Base-by-base conservation (phyloP, 2,888 invertebrate species). In the Muschampia plurimacula region DNA sequence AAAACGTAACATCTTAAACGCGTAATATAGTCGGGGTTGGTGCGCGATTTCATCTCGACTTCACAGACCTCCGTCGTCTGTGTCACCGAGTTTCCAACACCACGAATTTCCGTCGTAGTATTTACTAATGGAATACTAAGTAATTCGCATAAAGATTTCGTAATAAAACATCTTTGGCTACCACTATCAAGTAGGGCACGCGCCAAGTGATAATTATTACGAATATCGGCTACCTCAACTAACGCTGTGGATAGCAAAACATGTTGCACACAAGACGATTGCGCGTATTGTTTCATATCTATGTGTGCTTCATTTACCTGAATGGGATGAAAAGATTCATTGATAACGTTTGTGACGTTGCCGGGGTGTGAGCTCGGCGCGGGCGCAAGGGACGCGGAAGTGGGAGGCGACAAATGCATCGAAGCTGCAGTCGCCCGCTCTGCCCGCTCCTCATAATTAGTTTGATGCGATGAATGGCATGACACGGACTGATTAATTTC, bases 161-260 rank as follows among this genome's bases (percentile, higher is more conserved):
- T 28, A 10, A 60, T 69, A 32, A 69, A 69, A 49, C 62, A 69
- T 4, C 75, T 73, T 44, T 79, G 74, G 74, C 78, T 79, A 9
- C 81, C 79, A 44, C 65, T 77, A 41, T 81, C 81, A 0, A 79
- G 65, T 5, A 79, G 62, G 4, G 75, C 76, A 8, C 75, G 74
- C 2, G 55, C 74, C 32, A 46, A 57, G 22, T 76, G 75, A 74
- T 68, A 75, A 1, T 69, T 72, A 64, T 74, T 65, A 39, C 65
- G 49, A 12, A 10, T 22, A 68, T 74, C 74, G 9, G 46, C 36
- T n/a, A 78, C 46, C 69, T 77, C 76, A 2, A 79, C 74, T 15
- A 79, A 39, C 0, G 79, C 79, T 0, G 79, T 79, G 1, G 78
- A 79, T 39, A 79, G 66, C 15, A 78, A 69, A 15, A 78, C 80